phyloP scores from a whole-genome alignment of 2,113 vertebrate genomes.

The Fulmarus glacialis region DNA sequence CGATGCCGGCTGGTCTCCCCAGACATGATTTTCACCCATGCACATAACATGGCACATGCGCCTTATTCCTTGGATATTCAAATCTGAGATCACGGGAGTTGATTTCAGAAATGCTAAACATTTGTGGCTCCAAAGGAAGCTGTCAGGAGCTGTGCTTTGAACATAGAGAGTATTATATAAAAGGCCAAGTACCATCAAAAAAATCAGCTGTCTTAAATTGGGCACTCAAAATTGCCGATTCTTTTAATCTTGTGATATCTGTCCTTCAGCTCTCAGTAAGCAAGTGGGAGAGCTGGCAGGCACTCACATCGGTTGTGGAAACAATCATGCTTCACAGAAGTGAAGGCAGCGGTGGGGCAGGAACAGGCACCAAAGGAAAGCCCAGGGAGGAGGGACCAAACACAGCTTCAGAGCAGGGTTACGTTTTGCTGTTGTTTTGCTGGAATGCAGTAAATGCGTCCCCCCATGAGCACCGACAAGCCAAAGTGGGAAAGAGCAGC shows the following conservation, averaged over 20 bases:
- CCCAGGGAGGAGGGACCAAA: neutral
- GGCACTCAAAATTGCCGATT: neutral
- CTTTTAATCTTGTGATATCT: neutral
- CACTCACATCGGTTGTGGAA: neutral
- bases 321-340: neutral
- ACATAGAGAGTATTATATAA: neutral
- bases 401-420: neutral
- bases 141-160: neutral
- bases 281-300: neutral
- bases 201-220: neutral
- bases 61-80: neutral
- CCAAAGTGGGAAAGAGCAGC: neutral
- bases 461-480: neutral
- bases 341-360: neutral
- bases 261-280: accelerated
- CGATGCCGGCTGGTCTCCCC: neutral
- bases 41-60: accelerated
- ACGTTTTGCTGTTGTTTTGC: neutral
- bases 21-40: accelerated
- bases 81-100: neutral
- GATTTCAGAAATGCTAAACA: neutral
- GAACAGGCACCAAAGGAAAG: neutral
- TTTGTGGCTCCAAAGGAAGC: neutral
- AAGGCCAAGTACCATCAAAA: neutral
- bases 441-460: accelerated